phyloP scores from a whole-genome alignment of 2,888 invertebrate species.

The Escarpia spicata region DNA sequence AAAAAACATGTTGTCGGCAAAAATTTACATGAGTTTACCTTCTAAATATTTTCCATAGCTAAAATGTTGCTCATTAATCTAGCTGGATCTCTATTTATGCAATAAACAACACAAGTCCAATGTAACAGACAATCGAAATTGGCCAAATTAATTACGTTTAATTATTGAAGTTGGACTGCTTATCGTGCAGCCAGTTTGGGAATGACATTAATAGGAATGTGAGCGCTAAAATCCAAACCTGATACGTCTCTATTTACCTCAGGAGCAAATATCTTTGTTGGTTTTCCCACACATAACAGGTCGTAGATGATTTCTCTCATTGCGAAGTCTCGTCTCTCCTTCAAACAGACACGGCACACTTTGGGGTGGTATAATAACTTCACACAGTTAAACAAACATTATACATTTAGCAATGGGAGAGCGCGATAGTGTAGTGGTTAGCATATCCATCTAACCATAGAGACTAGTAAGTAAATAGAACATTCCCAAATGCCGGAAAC shows the following conservation, averaged over 20 bases:
- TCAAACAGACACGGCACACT: slow-evolving; percentile 34
- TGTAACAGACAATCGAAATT: no score
- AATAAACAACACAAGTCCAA: no score
- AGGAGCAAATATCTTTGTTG: slow-evolving; percentile 72
- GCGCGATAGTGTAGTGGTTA: no score
- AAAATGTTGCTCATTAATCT: background rate
- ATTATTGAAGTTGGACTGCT: no score
- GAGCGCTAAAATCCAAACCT: no score
- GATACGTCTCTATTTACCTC: slow-evolving; percentile 69
- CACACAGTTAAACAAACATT: background rate
- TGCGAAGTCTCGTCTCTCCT: slow-evolving; percentile 95
- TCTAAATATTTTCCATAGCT: background rate
- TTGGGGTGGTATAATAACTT: background rate
- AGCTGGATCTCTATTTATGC: slow-evolving; percentile 41
- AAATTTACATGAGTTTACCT: background rate
- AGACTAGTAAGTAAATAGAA: no score
- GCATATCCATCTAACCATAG: no score
- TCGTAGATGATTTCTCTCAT: slow-evolving; percentile 99
- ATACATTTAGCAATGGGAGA: no score
- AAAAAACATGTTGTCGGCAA: slow-evolving; percentile 5
- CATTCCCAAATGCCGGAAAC: no score
- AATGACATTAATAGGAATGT: no score
- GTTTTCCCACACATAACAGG: slow-evolving; percentile 91
- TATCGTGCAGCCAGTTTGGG: no score
- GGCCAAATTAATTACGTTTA: no score